A percentile compares a stretch with the other conserved stretches of the same genome.
Evolutionary conservation across 2,888 invertebrate genomes (phyloP).

Genomic region (Standfussiana lucernea): DNA sequence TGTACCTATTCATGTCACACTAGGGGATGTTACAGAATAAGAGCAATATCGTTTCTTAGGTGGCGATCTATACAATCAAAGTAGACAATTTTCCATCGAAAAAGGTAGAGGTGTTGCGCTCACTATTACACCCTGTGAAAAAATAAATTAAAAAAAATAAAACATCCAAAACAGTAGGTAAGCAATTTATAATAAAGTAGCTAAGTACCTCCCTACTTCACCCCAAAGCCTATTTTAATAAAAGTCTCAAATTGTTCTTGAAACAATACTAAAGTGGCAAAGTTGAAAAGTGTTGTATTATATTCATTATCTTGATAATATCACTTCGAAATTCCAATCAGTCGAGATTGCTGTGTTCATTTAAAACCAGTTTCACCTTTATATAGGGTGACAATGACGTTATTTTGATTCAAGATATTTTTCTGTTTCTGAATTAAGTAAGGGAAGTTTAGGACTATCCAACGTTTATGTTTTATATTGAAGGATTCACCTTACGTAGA

Average conservation of each 20-base stretch:
- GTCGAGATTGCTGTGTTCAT: constrained; percentile 64
- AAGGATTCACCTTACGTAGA: too few species aligned
- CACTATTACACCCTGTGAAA: too few species aligned
- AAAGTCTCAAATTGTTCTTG: constrained; percentile 44
- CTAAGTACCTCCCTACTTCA: constrained; percentile 1
- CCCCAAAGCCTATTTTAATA: constrained; percentile 40
- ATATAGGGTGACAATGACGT: constrained; percentile 52
- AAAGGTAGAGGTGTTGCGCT: too few species aligned
- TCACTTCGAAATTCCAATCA: constrained; percentile 66
- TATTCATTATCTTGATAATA: constrained; percentile 57
- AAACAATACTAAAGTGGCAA: constrained; percentile 41
- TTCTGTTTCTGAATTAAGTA: not conserved
- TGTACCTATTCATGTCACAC: too few species aligned
- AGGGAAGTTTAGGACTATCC: not conserved
- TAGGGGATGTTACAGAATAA: too few species aligned
- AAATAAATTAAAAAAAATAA: too few species aligned
- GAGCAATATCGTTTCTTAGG: too few species aligned
- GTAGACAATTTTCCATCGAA: too few species aligned
- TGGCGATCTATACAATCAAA: too few species aligned
- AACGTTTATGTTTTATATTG: too few species aligned
- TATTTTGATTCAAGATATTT: not conserved
- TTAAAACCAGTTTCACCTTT: constrained; percentile 59
- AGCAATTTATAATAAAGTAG: constrained; percentile 1
- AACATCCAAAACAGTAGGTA: too few species aligned
- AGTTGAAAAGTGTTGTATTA: constrained; percentile 55